These are phyloP conservation scores for Pandemis cinnamomeana DNA, from an alignment of 2,888 invertebrate species.

Conservation along the genomic window DNA sequence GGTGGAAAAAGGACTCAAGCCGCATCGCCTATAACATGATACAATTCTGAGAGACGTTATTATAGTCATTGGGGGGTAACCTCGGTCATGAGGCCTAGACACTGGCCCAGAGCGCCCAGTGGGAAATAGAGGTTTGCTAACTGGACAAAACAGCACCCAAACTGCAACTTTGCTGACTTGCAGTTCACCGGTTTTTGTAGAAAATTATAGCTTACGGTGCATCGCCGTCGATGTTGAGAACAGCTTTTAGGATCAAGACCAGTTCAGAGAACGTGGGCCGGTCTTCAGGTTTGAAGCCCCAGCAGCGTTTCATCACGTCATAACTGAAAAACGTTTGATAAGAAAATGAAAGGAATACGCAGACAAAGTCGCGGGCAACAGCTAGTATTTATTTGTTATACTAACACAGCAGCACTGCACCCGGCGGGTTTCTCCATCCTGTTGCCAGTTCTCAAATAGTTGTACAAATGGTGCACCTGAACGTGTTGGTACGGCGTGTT, in stretches of 20 bases:
- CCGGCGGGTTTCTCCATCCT: constrained; percentile 98
- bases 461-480: constrained; percentile 96
- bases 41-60: too few species aligned
- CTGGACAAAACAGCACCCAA: too few species aligned
- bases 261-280: constrained; percentile 95
- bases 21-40: too few species aligned
- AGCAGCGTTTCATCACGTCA: constrained; percentile 98
- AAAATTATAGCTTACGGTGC: neutral
- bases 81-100: too few species aligned
- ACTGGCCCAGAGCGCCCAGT: too few species aligned
- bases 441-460: constrained; percentile 94
- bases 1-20: too few species aligned
- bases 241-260: constrained; percentile 94
- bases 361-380: too few species aligned
- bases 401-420: constrained; percentile 96
- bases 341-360: neutral
- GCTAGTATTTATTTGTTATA: constrained; percentile 33
- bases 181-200: too few species aligned
- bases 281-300: constrained; percentile 95
- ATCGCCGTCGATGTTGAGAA: constrained; percentile 77
- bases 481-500: constrained; percentile 99
- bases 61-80: too few species aligned
- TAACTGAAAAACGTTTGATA: constrained; percentile 83
- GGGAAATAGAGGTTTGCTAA: too few species aligned
- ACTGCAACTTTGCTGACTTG: too few species aligned